These are phyloP conservation scores for Antrozous pallidus DNA, from an alignment of 2,797 vertebrate species.

Conservation along the genomic window DNA sequence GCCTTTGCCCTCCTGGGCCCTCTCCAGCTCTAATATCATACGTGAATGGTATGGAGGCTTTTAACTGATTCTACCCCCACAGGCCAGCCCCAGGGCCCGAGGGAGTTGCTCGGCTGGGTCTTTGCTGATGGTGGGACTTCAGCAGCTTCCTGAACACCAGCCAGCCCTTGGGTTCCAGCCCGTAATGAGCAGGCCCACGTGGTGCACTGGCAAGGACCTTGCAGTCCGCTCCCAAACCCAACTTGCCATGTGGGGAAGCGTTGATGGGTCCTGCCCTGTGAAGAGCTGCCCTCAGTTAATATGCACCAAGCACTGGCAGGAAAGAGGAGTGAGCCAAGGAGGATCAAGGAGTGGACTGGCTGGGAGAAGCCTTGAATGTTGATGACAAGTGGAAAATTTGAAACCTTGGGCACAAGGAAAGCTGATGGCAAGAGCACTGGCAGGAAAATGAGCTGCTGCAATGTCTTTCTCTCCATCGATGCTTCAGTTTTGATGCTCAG, in stretches of 20 bases:
- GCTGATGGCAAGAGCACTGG: not conserved
- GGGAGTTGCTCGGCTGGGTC: not conserved
- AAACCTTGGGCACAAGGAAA: not conserved
- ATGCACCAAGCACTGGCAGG: not conserved
- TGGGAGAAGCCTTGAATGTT: not conserved
- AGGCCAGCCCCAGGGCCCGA: not conserved
- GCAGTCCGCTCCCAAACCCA: not conserved
- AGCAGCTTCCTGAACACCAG: not conserved
- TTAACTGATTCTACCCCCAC: not conserved
- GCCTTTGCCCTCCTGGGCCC: not conserved
- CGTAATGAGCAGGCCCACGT: fast-evolving
- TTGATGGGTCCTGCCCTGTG: not conserved
- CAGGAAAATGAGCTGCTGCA: not conserved
- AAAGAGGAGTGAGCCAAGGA: not conserved
- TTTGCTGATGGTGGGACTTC: not conserved
- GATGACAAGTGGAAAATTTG: slow-evolving; percentile 60
- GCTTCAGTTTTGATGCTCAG: not conserved
- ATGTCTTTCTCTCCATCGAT: not conserved
- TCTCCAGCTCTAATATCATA: not conserved
- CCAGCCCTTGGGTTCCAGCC: fast-evolving
- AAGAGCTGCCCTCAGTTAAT: not conserved
- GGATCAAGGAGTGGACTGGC: slow-evolving; percentile 24
- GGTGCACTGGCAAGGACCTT: fast-evolving
- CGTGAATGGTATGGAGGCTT: not conserved
- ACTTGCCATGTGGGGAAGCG: not conserved